These are phyloP conservation scores for Scomber scombrus DNA, from an alignment of 2,113 vertebrate species.

Conservation along the genomic window DNA sequence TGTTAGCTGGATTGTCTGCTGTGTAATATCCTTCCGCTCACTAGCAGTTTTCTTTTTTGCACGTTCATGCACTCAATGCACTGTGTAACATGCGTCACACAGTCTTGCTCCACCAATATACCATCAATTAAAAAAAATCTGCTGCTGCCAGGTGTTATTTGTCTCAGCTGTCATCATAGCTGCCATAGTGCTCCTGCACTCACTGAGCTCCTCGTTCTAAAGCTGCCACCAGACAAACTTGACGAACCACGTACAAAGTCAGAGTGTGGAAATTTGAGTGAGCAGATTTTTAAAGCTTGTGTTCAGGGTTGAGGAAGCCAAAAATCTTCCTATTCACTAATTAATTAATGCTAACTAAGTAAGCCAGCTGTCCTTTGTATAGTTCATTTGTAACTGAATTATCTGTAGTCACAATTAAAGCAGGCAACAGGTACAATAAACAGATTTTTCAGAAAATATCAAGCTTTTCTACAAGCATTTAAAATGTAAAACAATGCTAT, in stretches of 20 bases:
- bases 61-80: slow-evolving; percentile 2
- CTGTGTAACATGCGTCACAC: not conserved
- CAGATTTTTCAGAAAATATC: not conserved
- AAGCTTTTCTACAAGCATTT: too few relatives aligned
- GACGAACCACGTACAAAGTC: slow-evolving; percentile 32
- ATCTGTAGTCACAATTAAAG: slow-evolving; percentile 6
- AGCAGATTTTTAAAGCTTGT: slow-evolving; percentile 48
- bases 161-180: slow-evolving; percentile 19
- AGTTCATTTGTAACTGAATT: slow-evolving; percentile 17
- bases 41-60: not conserved
- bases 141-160: slow-evolving; percentile 25
- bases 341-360: slow-evolving; percentile 51
- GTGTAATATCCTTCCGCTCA: not conserved
- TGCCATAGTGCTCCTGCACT: slow-evolving; percentile 8
- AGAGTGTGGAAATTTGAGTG: slow-evolving; percentile 18
- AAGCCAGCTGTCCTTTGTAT: slow-evolving; percentile 49
- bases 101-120: slow-evolving; percentile 4
- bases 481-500: too few relatives aligned
- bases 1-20: slow-evolving; percentile 8
- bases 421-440: not conserved
- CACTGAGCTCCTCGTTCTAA: slow-evolving; percentile 8
- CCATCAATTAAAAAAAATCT: slow-evolving; percentile 1
- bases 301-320: slow-evolving; percentile 32
- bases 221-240: slow-evolving; percentile 29
- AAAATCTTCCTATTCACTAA: slow-evolving; percentile 37